Evolutionary conservation across 2,113 vertebrate species (phyloP).

Genomic region (Craseonycteris thonglongyai): DNA sequence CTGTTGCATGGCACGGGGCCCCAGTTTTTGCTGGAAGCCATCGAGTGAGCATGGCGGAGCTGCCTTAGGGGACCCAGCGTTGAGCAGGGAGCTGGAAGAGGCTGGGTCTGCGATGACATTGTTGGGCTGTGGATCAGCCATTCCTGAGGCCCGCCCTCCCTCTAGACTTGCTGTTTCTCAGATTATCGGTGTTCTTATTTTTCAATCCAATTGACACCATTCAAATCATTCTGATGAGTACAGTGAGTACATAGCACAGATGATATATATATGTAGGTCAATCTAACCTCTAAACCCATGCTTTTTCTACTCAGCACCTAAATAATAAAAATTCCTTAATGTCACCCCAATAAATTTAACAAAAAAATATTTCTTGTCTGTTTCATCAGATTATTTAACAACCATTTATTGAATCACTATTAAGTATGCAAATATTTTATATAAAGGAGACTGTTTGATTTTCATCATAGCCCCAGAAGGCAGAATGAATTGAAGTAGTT

Average conservation of each 20-base stretch:
- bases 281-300: background rate
- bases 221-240: background rate
- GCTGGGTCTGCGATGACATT: background rate
- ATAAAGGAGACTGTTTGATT: background rate
- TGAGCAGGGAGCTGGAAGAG: background rate
- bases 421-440: background rate
- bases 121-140: background rate
- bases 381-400: background rate
- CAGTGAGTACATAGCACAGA: background rate
- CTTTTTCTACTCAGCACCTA: background rate
- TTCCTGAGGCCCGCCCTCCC: background rate
- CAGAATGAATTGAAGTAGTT: background rate
- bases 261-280: background rate
- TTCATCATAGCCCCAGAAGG: background rate
- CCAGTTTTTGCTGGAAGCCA: background rate
- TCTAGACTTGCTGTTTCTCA: background rate
- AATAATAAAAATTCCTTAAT: background rate
- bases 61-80: background rate
- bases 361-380: background rate
- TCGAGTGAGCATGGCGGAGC: rapidly evolving
- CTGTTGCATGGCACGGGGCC: background rate
- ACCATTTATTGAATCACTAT: background rate
- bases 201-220: background rate
- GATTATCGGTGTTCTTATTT: background rate
- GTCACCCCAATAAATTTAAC: too few relatives aligned